Evolutionary conservation across 2,888 invertebrate species (phyloP), one percentile per base, ranked within the genome.

Genomic region (Xestia rhomboidea): DNA sequence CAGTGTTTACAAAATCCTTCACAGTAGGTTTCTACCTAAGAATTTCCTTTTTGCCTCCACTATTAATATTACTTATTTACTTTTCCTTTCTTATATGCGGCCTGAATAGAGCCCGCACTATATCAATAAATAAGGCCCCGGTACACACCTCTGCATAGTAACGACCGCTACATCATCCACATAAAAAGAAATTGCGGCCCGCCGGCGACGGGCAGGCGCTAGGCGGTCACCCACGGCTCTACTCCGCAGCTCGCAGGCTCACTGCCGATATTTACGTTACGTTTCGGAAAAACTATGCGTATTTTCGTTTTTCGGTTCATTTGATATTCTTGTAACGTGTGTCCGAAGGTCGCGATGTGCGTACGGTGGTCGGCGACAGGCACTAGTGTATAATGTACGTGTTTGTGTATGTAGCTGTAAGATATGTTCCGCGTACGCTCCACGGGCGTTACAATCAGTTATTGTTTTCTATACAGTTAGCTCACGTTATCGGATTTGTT

Each of bases 261-360:
- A 34, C 34, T 27, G 46, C 10, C 68, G 49, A 30, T 80, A 71
- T 46, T 66, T 75, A 77, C 69, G 76, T 82, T 41, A 77, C 79
- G 69, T 83, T 79, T 68, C 38, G 73, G 73, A 84, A 83, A 84
- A 89, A 87, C 87, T 87, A 79, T 77, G 76, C 79, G 85, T 79
- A 87, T 87, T 89, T 89, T 90, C 68, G 88, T 83, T 82, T 83
- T 89, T 90, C 68, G 87, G 83, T 82, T 83, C 70, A 83, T 83
- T 90, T 87, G 49, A 77, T 87, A 90, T 90, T 90, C 91, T 79
- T 70, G 46, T 24, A 69, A 72, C 88, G 89, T 88, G 63, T 46
- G 49, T 21, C 57, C 83, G 89, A 90, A 90, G 90, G 90, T 87
- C 89, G 84, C 73, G 68, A 68, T 76, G 83, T 82, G 76, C 78